Evolutionary conservation across 2,888 invertebrate genomes (phyloP), one percentile per base, ranked within the genome.

Genomic region (Latrodectus elegans): DNA sequence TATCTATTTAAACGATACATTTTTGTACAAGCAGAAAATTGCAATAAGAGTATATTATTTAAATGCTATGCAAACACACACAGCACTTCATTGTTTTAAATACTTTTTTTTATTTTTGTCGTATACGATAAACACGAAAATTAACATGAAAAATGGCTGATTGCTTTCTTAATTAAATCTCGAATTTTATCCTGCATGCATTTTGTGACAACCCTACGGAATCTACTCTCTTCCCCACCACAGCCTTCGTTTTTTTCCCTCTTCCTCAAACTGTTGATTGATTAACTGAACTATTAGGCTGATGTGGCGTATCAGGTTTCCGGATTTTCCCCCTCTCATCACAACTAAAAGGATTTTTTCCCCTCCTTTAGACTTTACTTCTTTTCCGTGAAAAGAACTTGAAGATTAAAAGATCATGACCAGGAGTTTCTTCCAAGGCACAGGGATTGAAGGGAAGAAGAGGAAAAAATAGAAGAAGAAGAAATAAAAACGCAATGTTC

Each of bases 281-380:
- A 82, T 82, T 82, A 82, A 82, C 75, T 53, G 67, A 60, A 70
- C 82, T 82, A 82, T 82, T 82, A 82, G 68, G 75, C 70, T 82
- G 12, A 26, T 71, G 15, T 15, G 53, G 80, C 14, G 52, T 51
- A 60, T 53, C 55, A 52, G 55, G 80, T 53, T 55, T 82, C 74
- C 26, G 55, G 17, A 55, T 79, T 79, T 55, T 15, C 26, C 38
- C 26, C 55, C 51, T 12, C 38, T 70, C 52, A 71, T 38, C 12
- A n/a, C 52, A 17, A 17, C 70, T 60, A 1, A 53, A 26, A 12
- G 12, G 14, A 38, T 70, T 70, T 55, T 17, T 17, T 78, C n/a
- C n/a, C 60, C 10, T 67, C 10, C 17, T 53, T 51, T 67, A 17
- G 14, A 17, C 17, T 67, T 53, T 14, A 49, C 17, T 72, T n/a